Evolutionary conservation across 2,797 vertebrate species (phyloP).

Genomic region (Dendrocincla fuliginosa): DNA sequence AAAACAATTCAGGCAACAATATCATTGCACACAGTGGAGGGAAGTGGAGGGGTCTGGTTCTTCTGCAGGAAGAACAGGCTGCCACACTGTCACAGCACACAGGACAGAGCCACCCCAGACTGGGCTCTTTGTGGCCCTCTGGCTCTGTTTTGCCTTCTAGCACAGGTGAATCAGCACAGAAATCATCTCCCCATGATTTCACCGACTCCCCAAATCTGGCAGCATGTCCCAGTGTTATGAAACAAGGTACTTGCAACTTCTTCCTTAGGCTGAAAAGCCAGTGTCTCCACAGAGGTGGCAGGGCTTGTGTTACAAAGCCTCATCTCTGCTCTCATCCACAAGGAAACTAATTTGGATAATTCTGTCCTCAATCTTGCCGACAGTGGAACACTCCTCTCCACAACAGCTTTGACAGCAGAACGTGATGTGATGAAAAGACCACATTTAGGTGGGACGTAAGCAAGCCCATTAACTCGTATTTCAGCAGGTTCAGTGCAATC

Average conservation of each 20-base stretch:
- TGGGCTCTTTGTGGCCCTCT: neutral
- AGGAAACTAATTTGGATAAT: slow-evolving; percentile 53
- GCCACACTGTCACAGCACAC: neutral
- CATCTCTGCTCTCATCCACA: neutral
- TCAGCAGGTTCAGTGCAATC: slow-evolving; percentile 35
- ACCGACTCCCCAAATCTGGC: neutral
- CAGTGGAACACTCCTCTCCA: slow-evolving; percentile 40
- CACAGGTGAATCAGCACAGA: no score
- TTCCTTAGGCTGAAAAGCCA: neutral
- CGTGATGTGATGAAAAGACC: slow-evolving; percentile 38
- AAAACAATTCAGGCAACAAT: neutral
- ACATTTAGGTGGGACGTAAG: slow-evolving; percentile 8
- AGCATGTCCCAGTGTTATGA: neutral
- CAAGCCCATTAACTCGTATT: slow-evolving; percentile 54
- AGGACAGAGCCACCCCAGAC: fast-evolving
- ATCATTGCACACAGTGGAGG: neutral
- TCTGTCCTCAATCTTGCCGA: slow-evolving; percentile 50
- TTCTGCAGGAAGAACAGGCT: fast-evolving
- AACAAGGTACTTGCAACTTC: neutral
- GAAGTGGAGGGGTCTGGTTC: neutral
- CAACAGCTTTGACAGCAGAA: slow-evolving; percentile 44
- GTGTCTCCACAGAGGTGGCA: neutral
- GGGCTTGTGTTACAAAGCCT: neutral
- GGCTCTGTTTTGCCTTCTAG: neutral
- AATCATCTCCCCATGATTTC: neutral